A percentile compares a stretch with the other conserved stretches of the same genome.
Evolutionary conservation across 2,113 vertebrate genomes (phyloP).

Genomic region (Columbina picui): DNA sequence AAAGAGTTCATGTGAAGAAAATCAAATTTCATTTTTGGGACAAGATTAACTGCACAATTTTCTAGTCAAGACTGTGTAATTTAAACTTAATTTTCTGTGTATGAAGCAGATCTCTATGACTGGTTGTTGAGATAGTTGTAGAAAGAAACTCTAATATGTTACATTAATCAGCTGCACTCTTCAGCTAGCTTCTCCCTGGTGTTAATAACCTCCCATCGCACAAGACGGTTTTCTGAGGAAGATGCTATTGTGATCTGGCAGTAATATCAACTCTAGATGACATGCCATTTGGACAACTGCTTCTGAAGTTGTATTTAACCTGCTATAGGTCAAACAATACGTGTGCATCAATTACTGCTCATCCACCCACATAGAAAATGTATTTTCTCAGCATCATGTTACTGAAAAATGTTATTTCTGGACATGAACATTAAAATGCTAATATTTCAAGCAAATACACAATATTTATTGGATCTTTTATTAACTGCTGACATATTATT

Average conservation of each 20-base stretch:
- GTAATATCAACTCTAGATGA: conserved; percentile 13
- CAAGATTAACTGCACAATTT: conserved; percentile 56
- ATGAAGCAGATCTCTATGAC: conserved; percentile 78
- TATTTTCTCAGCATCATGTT: neutral
- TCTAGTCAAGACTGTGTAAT: conserved; percentile 58
- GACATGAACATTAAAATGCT: conserved; percentile 1
- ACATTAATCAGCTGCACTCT: conserved; percentile 82
- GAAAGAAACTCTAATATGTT: conserved; percentile 73
- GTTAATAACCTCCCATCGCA: conserved; percentile 56
- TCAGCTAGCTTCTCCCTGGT: conserved; percentile 78
- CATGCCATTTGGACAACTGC: conserved; percentile 23
- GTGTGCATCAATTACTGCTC: neutral
- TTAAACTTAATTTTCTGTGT: conserved; percentile 71
- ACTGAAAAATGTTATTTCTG: neutral
- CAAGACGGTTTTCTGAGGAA: conserved; percentile 36
- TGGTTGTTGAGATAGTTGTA: conserved; percentile 77
- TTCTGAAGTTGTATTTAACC: conserved; percentile 13
- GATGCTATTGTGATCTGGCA: neutral
- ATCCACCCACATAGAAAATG: neutral
- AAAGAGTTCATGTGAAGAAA: conserved; percentile 31
- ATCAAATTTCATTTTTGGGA: conserved; percentile 53
- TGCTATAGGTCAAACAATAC: conserved; percentile 16
- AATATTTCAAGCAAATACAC: conserved; percentile 20
- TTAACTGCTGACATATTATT: conserved; percentile 8
- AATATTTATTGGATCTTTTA: conserved; percentile 8